Conservation (phyloP, 2,113 vertebrate species). For the Pelodiscus sinensis region DNA sequence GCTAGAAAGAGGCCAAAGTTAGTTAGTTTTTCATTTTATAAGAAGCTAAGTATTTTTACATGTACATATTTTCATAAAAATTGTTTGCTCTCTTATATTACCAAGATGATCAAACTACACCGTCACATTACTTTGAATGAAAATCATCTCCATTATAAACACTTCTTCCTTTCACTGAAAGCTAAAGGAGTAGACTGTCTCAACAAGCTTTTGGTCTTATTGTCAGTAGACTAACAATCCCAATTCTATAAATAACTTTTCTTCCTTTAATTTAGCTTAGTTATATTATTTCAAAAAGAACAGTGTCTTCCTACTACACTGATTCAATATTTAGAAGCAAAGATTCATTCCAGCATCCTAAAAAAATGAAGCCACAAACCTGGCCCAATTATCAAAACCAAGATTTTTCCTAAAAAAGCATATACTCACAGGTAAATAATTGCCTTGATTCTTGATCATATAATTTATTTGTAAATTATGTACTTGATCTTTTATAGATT, state of each 20-base stretch:
- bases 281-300: neutral
- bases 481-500: neutral
- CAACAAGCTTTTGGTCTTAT: neutral
- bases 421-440: neutral
- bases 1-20: slow-evolving; percentile 77
- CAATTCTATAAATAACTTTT: neutral
- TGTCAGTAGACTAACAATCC: neutral
- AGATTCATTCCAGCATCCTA: neutral
- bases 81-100: neutral
- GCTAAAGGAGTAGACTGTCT: neutral
- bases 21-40: neutral
- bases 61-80: neutral
- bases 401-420: slow-evolving; percentile 1
- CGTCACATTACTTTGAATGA: neutral
- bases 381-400: neutral
- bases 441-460: neutral
- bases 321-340: neutral
- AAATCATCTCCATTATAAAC: neutral
- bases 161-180: neutral
- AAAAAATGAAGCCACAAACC: neutral
- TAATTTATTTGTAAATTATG: neutral
- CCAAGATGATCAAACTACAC: neutral
- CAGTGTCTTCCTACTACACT: neutral
- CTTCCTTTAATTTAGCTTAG: neutral
- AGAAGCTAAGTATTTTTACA: neutral